Evolutionary conservation across 1,140 invertebrate species (phyloP), one percentile per base, ranked within the genome.

Genomic region (Dolichoris vasculosae): DNA sequence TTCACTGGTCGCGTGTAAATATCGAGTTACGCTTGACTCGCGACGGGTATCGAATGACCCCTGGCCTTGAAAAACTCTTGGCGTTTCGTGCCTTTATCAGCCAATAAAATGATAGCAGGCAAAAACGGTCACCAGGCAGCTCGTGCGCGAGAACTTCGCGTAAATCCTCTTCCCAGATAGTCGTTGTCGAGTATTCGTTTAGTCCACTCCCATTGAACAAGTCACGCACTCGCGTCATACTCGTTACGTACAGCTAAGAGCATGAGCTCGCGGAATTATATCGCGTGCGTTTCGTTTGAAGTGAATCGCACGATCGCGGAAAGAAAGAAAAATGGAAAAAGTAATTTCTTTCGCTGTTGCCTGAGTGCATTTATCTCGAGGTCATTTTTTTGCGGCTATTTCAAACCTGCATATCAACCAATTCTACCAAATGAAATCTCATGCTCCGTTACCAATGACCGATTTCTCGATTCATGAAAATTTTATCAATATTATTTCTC

Each of bases 241-340:
- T 40, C 69, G 69, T 40, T 73, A 73, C 38, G 40, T 43, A 73
- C 40, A 38, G 43, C 69, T 23, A 38, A 23, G 69, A 73, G 69
- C 40, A 23, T 23, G 32, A 32, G 30, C 38, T 84, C 32, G n/a
- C 46, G 78, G 23, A 46, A n/a, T 46, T 64, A 46, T 38, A 83
- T 48, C 73, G 82, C 81, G 40, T 79, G 80, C 67, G 69, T 64
- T 23, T 48, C 23, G n/a, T n/a, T n/a, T n/a, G n/a, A n/a, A n/a
- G 23, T 30, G 43, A 78, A 51, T 51, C 38, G 51, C 32, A 83
- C 46, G 77, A 35, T 11, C 78, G 51, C 77, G 67, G 59, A 46
- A 83, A 86, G 88, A 89, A 89, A 88, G 89, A 90, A 90, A 90
- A 90, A 90, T 89, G 88, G 89, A 89, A 90, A 90, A 89, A 90